A percentile compares a stretch with the other conserved stretches of the same genome.
Conservation (phyloP, 1,140 invertebrate genomes). For the Pseudachorutes palmiensis region DNA sequence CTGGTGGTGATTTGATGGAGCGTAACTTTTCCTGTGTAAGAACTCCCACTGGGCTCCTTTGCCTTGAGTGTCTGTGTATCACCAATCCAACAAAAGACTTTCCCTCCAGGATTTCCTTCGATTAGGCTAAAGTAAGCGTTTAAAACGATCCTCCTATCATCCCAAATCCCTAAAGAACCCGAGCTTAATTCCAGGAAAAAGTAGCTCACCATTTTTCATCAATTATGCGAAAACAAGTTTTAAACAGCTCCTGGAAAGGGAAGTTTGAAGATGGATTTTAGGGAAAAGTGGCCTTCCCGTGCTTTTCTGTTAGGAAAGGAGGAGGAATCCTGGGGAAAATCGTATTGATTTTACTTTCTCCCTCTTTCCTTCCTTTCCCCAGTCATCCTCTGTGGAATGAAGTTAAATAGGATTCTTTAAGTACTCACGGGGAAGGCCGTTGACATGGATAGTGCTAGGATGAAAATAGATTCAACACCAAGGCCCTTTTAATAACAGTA, state of each 20-base stretch:
- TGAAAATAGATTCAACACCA: slow-evolving; percentile 1
- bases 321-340: background rate
- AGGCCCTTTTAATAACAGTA: too few relatives aligned
- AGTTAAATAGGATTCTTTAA: slow-evolving; percentile 6
- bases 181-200: too few relatives aligned
- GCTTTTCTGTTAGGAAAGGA: too few relatives aligned
- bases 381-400: background rate
- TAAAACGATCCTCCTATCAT: too few relatives aligned
- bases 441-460: background rate
- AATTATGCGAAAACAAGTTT: too few relatives aligned
- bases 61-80: background rate
- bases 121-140: background rate
- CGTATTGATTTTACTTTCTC: slow-evolving; percentile 11
- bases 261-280: background rate
- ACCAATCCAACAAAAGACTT: background rate
- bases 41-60: background rate
- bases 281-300: background rate
- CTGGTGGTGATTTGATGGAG: background rate
- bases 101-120: background rate
- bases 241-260: too few relatives aligned
- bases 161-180: background rate
- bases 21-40: background rate
- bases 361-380: background rate
- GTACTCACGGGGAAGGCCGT: background rate
- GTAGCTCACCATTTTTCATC: too few relatives aligned